Conservation (phyloP, 2,113 vertebrate genomes). For the Carlito syrichta region DNA sequence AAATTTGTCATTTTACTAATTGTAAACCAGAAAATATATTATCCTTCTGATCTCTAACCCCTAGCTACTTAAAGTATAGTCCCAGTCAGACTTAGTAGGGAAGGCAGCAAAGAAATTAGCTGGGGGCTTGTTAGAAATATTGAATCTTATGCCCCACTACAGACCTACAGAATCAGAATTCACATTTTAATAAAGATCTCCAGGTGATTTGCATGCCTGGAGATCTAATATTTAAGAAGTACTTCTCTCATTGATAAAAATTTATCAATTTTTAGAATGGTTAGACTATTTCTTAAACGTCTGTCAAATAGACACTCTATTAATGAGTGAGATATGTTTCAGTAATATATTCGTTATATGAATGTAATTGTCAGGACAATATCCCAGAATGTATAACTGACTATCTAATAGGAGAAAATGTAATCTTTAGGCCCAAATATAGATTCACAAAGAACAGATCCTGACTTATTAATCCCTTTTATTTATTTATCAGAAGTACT, state of each 20-base stretch:
- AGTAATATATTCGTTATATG: not conserved
- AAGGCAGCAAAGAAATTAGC: not conserved
- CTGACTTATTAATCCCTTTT: not conserved
- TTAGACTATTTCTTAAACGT: conserved; percentile 49
- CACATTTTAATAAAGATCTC: not conserved
- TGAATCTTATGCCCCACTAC: not conserved
- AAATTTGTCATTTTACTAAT: conserved; percentile 72
- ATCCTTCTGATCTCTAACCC: conserved; percentile 62
- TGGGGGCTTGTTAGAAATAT: not conserved
- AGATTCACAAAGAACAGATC: not conserved
- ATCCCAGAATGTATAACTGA: not conserved
- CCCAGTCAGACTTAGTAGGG: not conserved
- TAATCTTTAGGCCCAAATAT: conserved; percentile 10
- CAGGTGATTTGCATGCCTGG: not conserved
- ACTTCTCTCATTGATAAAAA: conserved; percentile 72
- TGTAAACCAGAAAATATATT: conserved; percentile 74
- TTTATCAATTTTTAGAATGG: conserved; percentile 73
- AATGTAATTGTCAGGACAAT: not conserved
- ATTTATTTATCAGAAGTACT: not conserved
- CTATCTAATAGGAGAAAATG: not conserved
- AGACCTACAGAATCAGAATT: not conserved
- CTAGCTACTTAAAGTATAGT: not conserved
- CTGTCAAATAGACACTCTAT: conserved; percentile 47
- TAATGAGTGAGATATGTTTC: conserved; percentile 48
- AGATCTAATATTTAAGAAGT: conserved; percentile 61